Base-by-base conservation (phyloP, 2,113 vertebrate species). In the Melanostigma gelatinosum region DNA sequence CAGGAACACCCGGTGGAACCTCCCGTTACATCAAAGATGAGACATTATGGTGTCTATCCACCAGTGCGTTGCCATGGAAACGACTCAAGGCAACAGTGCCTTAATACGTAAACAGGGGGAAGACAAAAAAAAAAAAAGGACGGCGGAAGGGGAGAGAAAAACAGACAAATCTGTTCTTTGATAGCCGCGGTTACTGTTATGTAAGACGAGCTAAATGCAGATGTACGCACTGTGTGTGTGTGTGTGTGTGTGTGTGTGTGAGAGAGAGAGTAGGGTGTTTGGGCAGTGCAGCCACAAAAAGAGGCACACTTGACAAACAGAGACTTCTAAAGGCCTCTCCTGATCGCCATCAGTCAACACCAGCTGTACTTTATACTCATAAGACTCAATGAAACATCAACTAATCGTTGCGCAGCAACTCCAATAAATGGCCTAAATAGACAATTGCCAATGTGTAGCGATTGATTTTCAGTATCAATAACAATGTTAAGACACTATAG, bases 11-110 rank as follows among this genome's bases (percentile, higher is more conserved):
- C 3, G 0, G 40, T 62, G 55, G 73, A 80, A 57, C 55, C 64
- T 80, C 80, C 32, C 18, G 2, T 57, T 55, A 27, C 82, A 82
- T 79, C 80, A 77, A 75, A 77, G 60, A 79, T 52, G 34, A 77
- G 76, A 42, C 61, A 69, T 40, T 46, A 4, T 18, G 65, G 70
- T 48, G 73, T 76, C 79, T 58, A 69, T 75, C 82, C 18, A 0
- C 63, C 61, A 34, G 69, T 7, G 8, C 0, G 91, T 93, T 92
- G 85, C 93, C 88, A 90, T 91, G 90, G 93, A 85, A 83, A 94
- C 75, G 40, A 69, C 62, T 80, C 63, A 63, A 89, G 83, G 85
- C 76, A 78, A 83, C 69, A 29, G 73, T 66, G 64, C 38, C 50
- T 75, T 24, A 42, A 82, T 75, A 79, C 86, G 85, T 88, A 90